These are phyloP conservation scores for Drosophila neonasuta DNA, from an alignment of 2,888 invertebrate genomes.

Conservation along the genomic window DNA sequence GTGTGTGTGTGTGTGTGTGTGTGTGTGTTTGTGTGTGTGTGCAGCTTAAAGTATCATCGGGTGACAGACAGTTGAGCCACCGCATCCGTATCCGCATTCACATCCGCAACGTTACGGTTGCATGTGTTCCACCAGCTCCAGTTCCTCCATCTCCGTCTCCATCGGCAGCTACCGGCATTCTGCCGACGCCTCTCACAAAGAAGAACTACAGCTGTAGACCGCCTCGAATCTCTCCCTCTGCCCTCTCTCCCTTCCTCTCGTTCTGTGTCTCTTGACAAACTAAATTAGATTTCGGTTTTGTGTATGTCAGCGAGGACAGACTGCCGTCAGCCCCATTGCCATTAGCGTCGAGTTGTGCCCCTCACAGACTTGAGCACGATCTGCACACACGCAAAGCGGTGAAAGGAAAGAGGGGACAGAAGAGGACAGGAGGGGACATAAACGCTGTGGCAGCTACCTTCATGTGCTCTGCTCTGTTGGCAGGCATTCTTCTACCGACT, in stretches of 20 bases:
- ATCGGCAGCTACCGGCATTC: slow-evolving; percentile 4
- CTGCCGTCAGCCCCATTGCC: slow-evolving; percentile 33
- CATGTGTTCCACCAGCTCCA: slow-evolving; percentile 2
- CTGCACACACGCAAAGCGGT: slow-evolving; percentile 12
- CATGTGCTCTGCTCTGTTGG: background rate
- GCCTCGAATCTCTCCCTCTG: slow-evolving; percentile 3
- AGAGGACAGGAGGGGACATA: too few relatives aligned
- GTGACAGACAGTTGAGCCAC: slow-evolving; percentile 52
- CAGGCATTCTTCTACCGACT: background rate
- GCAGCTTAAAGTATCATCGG: slow-evolving; percentile 55
- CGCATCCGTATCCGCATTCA: slow-evolving; percentile 18
- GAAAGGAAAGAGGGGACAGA: too few relatives aligned
- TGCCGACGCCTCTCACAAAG: slow-evolving; percentile 36
- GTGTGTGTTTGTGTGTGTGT: slow-evolving; percentile 14
- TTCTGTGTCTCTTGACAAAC: slow-evolving; percentile 55
- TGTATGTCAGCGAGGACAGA: slow-evolving; percentile 45
- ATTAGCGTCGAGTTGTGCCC: slow-evolving; percentile 34
- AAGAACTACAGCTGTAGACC: slow-evolving; percentile 4
- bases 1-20: background rate
- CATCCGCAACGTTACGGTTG: slow-evolving; percentile 20
- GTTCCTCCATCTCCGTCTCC: slow-evolving; percentile 7
- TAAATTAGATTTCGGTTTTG: slow-evolving; percentile 73
- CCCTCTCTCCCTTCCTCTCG: background rate
- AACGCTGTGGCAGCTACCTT: too few relatives aligned
- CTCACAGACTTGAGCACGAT: slow-evolving; percentile 38